These are phyloP conservation scores for Hymenochirus boettgeri DNA, from an alignment of 2,113 vertebrate genomes.

Conservation along the genomic window DNA sequence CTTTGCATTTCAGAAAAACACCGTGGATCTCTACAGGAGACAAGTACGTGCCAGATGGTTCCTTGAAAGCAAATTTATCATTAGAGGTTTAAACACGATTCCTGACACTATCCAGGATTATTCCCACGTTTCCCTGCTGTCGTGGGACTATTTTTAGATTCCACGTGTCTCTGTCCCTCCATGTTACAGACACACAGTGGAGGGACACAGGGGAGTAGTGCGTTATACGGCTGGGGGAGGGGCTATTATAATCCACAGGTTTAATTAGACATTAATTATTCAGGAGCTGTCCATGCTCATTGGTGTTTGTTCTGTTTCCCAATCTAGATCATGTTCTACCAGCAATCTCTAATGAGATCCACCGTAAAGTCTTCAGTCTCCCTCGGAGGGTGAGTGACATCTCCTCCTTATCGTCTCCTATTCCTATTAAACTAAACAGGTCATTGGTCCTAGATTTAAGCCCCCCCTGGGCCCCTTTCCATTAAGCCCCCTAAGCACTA, in stretches of 20 bases:
- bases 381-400: slow-evolving; percentile 80
- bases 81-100: too few relatives aligned
- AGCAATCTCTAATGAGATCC: slow-evolving; percentile 85
- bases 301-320: not conserved
- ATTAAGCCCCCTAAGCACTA: too few relatives aligned
- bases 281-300: not conserved
- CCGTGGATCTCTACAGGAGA: slow-evolving; percentile 76
- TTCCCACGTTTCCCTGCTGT: not conserved
- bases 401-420: not conserved
- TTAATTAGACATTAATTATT: not conserved
- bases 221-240: too few relatives aligned
- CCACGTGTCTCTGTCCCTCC: too few relatives aligned
- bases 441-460: too few relatives aligned
- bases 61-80: slow-evolving; percentile 1
- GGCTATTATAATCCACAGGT: too few relatives aligned
- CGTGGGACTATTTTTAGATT: not conserved
- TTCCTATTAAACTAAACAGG: too few relatives aligned
- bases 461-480: too few relatives aligned
- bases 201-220: not conserved
- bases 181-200: not conserved
- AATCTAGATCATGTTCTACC: slow-evolving; percentile 88
- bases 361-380: slow-evolving; percentile 96
- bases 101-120: not conserved
- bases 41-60: slow-evolving; percentile 67
- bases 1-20: slow-evolving; percentile 71